Percentiles rank a stretch among this genome's conserved stretches.
Conservation (phyloP, 1,140 invertebrate genomes). For the Neodiprion virginianus region DNA sequence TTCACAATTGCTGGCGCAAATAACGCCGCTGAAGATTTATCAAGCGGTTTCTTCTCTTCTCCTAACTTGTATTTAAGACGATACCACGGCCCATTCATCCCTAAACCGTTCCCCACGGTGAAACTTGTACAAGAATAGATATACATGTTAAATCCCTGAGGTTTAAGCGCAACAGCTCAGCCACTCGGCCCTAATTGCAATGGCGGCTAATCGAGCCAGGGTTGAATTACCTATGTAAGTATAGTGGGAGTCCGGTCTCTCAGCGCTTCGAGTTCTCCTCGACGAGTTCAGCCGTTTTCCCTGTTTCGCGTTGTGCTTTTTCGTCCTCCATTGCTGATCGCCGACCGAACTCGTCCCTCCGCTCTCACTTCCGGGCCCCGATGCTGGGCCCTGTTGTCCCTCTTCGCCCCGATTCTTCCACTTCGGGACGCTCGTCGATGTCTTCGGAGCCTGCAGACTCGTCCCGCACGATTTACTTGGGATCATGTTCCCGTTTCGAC, state of each 20-base stretch:
- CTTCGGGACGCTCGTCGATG: slow-evolving; percentile 36
- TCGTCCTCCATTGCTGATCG: slow-evolving; percentile 38
- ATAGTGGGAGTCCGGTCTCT: slow-evolving; percentile 55
- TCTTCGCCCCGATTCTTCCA: slow-evolving; percentile 38
- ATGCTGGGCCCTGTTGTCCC: slow-evolving; percentile 28
- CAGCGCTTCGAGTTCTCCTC: slow-evolving; percentile 54
- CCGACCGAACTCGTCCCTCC: slow-evolving; percentile 46
- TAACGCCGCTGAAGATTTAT: no score
- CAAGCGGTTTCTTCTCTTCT: no score
- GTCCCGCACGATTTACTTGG: not conserved
- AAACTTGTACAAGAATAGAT: no score
- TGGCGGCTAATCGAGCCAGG: no score
- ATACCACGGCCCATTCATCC: no score
- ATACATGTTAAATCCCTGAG: no score
- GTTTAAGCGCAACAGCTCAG: no score
- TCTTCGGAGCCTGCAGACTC: slow-evolving; percentile 34
- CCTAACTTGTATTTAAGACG: no score
- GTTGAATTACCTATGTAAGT: slow-evolving; percentile 52
- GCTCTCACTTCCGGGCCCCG: slow-evolving; percentile 30
- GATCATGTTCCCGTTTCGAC: slow-evolving; percentile 35
- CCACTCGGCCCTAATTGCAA: no score
- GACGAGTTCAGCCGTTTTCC: slow-evolving; percentile 49
- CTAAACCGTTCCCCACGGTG: no score
- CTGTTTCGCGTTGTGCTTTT: slow-evolving; percentile 41
- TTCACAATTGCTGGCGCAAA: no score